These are phyloP conservation scores for Chymomyza costata DNA, from an alignment of 1,140 invertebrate species.

Conservation along the genomic window DNA sequence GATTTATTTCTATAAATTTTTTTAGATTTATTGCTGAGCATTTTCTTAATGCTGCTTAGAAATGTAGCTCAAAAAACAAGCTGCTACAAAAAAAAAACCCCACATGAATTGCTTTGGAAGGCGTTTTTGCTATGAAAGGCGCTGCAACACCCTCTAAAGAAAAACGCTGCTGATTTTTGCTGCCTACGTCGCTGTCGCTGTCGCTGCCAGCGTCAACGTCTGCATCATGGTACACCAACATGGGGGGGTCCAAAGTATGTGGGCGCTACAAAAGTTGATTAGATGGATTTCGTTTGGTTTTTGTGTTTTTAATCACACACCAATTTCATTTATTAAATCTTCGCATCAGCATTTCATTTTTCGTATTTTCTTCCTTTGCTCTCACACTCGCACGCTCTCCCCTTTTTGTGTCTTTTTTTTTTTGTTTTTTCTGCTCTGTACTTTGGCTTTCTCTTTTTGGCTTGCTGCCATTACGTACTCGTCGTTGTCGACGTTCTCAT, in stretches of 20 bases:
- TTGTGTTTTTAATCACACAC: constrained; percentile 76
- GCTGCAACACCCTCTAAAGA: constrained; percentile 18
- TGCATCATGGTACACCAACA: constrained; percentile 1
- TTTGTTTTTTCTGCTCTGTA: neutral
- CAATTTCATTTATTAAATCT: constrained; percentile 76
- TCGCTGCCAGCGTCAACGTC: constrained; percentile 8
- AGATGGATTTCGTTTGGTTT: constrained; percentile 76
- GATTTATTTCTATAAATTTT: no score
- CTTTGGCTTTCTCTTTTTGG: constrained; percentile 32
- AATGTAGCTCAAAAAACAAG: no score
- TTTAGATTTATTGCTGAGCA: no score
- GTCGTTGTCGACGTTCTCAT: no score
- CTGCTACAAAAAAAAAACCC: no score
- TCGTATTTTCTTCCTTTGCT: constrained; percentile 48
- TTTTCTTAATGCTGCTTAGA: no score
- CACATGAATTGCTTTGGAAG: neutral
- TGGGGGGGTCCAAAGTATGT: neutral
- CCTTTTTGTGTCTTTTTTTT: neutral
- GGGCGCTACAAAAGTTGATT: constrained; percentile 72
- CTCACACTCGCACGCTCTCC: neutral
- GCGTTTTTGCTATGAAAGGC: constrained; percentile 10
- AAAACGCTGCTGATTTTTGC: constrained; percentile 5
- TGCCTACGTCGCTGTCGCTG: constrained; percentile 25
- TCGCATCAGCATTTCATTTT: constrained; percentile 75
- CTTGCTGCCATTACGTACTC: constrained; percentile 1